Evolutionary conservation across 35 echinoderm and acorn worm genomes (phyloP).

Genomic region (Holothuria glaberrima): DNA sequence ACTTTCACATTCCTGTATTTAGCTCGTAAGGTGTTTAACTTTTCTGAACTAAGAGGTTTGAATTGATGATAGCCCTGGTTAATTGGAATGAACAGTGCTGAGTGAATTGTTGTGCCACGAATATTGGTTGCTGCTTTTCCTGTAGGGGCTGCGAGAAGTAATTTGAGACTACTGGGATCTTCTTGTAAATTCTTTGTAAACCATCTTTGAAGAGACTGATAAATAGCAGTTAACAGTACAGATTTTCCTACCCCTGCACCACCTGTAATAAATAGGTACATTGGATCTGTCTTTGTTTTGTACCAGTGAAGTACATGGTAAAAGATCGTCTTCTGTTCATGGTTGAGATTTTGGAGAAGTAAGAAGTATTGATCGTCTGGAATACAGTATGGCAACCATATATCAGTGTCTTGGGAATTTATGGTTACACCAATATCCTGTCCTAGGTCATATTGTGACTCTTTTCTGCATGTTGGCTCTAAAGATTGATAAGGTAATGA

Average conservation of each 20-base stretch:
- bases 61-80: constrained; percentile 31
- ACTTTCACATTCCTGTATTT: constrained; percentile 45
- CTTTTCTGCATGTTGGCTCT: too few relatives aligned
- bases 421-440: constrained; percentile 44
- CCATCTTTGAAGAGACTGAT: constrained; percentile 23
- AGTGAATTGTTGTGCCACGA: constrained; percentile 50
- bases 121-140: constrained; percentile 65
- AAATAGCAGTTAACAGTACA: constrained; percentile 36
- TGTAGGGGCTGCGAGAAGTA: constrained; percentile 47
- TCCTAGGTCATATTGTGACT: constrained; percentile 20
- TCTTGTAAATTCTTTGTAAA: neutral
- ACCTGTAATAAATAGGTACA: constrained; percentile 64
- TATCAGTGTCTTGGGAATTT: neutral
- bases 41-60: neutral
- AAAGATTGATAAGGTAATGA: too few relatives aligned
- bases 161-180: neutral
- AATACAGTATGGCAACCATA: neutral
- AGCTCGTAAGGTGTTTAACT: neutral
- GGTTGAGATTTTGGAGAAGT: constrained; percentile 1
- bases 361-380: constrained; percentile 5
- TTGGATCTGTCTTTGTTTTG: constrained; percentile 44
- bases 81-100: constrained; percentile 49
- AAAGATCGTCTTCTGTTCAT: constrained; percentile 50
- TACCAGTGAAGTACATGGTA: constrained; percentile 41
- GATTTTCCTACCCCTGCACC: constrained; percentile 72